Evolutionary conservation across 2,797 vertebrate species (phyloP).

Genomic region (Cirrhinus molitorella): DNA sequence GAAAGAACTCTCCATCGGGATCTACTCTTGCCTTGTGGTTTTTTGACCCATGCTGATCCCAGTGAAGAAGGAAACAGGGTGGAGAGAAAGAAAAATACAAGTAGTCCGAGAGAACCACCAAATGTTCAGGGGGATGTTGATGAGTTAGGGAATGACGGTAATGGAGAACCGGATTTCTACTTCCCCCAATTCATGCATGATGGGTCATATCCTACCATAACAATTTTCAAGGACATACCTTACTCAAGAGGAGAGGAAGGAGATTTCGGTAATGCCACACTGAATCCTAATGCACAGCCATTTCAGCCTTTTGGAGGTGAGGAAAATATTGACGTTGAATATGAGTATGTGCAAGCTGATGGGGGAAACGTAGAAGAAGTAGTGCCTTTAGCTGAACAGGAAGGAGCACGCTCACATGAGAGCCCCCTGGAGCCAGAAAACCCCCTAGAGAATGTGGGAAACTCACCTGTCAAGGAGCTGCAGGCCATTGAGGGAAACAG

Average conservation of each 20-base stretch:
- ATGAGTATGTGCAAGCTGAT: neutral
- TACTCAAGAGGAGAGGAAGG: neutral
- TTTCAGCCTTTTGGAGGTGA: neutral
- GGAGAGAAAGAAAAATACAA: neutral
- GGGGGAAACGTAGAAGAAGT: neutral
- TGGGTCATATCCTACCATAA: neutral
- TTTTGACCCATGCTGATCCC: neutral
- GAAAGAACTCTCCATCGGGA: neutral
- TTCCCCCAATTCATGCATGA: neutral
- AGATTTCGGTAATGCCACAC: neutral
- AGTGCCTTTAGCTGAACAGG: neutral
- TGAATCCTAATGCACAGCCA: neutral
- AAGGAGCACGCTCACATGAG: neutral
- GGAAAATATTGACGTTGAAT: neutral
- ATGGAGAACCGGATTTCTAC: constrained; percentile 7
- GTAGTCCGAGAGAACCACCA: neutral
- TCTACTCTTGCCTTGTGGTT: neutral
- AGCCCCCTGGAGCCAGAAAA: neutral
- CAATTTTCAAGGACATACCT: neutral
- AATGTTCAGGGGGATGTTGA: neutral
- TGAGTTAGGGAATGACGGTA: neutral
- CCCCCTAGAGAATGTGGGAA: neutral
- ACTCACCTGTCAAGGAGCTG: constrained; percentile 4
- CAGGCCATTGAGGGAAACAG: neutral
- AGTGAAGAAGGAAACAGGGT: neutral